phyloP scores from a whole-genome alignment of 2,888 invertebrate genomes.

The Temnothorax rugatulus region DNA sequence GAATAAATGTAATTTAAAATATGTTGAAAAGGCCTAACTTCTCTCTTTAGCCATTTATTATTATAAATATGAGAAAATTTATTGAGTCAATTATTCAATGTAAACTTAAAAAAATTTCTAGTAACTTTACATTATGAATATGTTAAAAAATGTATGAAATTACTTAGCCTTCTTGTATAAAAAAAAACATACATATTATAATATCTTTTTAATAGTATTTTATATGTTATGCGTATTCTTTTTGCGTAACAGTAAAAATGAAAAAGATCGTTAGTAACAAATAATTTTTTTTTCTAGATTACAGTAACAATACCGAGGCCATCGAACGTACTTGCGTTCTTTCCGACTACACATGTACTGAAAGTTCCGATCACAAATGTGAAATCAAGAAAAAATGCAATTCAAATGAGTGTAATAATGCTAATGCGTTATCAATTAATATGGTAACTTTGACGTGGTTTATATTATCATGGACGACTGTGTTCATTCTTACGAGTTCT shows the following conservation, averaged over 20 bases:
- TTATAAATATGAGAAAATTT: not conserved
- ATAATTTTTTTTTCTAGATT: conserved; percentile 4
- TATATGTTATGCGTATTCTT: not conserved
- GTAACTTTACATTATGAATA: too few relatives aligned
- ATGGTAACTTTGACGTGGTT: not conserved
- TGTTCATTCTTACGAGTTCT: not conserved
- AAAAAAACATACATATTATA: not conserved
- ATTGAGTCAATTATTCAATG: not conserved
- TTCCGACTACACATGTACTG: not conserved
- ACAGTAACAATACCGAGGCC: not conserved
- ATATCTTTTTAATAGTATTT: not conserved
- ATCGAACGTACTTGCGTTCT: not conserved
- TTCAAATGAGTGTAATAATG: conserved; percentile 21
- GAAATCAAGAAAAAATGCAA: not conserved
- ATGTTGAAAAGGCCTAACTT: not conserved
- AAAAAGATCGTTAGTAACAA: not conserved
- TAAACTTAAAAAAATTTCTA: too few relatives aligned
- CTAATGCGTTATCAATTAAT: conserved; percentile 2
- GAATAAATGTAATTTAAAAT: not conserved
- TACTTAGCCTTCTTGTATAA: too few relatives aligned
- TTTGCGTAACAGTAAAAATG: not conserved
- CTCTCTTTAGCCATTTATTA: not conserved
- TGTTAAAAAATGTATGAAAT: too few relatives aligned
- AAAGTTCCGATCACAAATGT: not conserved
- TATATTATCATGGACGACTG: not conserved